These are phyloP conservation scores for Trimorus sp. DNA, from an alignment of 2,888 invertebrate species.

Conservation along the genomic window DNA sequence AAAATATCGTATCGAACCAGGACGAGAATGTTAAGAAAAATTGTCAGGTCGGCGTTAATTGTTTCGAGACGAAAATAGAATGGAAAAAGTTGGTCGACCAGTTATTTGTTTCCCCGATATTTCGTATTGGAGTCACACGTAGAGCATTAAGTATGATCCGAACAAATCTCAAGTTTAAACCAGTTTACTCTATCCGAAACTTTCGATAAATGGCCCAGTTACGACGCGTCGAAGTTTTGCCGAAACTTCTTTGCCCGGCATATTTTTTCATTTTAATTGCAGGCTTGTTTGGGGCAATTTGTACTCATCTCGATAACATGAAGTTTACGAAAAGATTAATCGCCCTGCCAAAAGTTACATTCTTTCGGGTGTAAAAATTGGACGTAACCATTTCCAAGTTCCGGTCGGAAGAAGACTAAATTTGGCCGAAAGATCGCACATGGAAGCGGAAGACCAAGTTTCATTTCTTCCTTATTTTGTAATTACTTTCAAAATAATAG, in stretches of 20 bases:
- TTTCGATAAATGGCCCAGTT: constrained; percentile 64
- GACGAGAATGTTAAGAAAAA: no score
- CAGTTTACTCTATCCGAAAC: constrained; percentile 60
- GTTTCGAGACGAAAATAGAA: constrained; percentile 2
- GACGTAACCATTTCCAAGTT: neutral
- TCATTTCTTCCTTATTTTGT: no score
- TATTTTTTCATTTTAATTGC: constrained; percentile 62
- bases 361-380: constrained; percentile 22
- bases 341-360: constrained; percentile 18
- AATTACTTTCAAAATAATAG: no score
- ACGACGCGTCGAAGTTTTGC: constrained; percentile 37
- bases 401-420: neutral
- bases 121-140: constrained; percentile 55
- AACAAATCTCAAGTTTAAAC: constrained; percentile 57
- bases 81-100: constrained; percentile 30
- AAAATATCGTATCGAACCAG: no score
- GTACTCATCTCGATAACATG: constrained; percentile 41
- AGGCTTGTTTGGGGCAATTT: constrained; percentile 46
- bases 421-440: no score
- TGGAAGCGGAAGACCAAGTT: no score
- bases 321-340: constrained; percentile 49
- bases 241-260: constrained; percentile 41
- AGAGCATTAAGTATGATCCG: constrained; percentile 54
- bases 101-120: constrained; percentile 38
- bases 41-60: neutral